Evolutionary conservation across 2,888 invertebrate species (phyloP), one percentile per base, ranked within the genome.

Genomic region (Stenotaenia linearis): DNA sequence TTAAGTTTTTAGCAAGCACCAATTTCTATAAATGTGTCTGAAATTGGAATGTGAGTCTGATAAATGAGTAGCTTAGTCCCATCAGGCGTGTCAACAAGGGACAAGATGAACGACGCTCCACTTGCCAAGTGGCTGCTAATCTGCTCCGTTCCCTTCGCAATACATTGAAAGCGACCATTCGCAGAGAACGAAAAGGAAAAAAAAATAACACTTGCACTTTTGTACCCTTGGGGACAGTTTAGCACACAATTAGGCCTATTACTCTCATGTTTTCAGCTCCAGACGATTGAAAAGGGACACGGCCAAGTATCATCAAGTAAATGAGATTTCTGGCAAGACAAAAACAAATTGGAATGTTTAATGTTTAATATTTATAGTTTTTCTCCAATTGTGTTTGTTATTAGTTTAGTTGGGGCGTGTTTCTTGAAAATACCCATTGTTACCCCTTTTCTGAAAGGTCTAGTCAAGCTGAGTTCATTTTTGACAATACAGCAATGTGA

Each of bases 31-130:
- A 56, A 56, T 56, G 56, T 56, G 56, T 56, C 56, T 56, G 15
- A 56, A 56, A 56, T 56, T 56, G 56, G 56, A 56, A 56, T 56
- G 56, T 56, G 56, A 56, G 56, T 56, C 56, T 56, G 56, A 56
- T 56, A 56, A 56, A 56, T 18, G 56, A 56, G 18, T 56, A 9
- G 56, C 56, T 56, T 56, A 56, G 56, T 56, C 56, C 56, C 56
- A 56, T 56, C 56, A 56, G 56, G 56, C 56, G 56, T 56, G 56
- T 56, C 56, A 56, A 56, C 56, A 56, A 56, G 56, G 56, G 56
- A 56, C 56, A 56, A 56, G 56, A 56, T 56, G 56, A 56, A 56
- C 56, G 56, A 56, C 56, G 56, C 21, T 56, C 56, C 3, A 56
- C 56, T 56, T 56, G 56, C 56, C 56, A 56, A 56, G 56, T 56